These are phyloP conservation scores for Camponotus fellah DNA, from an alignment of 2,888 invertebrate genomes.

Conservation along the genomic window DNA sequence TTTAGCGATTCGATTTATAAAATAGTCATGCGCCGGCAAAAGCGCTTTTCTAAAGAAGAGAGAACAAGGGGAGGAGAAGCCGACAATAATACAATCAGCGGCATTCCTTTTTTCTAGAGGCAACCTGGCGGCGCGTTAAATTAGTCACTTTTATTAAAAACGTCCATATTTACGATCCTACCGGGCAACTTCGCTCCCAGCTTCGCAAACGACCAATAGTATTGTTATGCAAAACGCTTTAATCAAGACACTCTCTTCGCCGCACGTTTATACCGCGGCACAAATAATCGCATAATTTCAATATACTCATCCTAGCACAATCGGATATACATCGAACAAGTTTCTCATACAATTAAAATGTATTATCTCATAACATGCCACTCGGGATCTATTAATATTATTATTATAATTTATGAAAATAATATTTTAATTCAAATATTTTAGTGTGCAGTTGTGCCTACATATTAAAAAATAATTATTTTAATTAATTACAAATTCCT, in stretches of 20 bases:
- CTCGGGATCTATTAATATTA: not conserved
- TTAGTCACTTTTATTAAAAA: slow-evolving; percentile 74
- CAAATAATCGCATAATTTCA: slow-evolving; percentile 54
- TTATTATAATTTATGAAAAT: not conserved
- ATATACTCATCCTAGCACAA: slow-evolving; percentile 40
- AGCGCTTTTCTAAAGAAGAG: not conserved
- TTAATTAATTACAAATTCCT: not conserved
- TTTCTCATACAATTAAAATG: slow-evolving; percentile 35
- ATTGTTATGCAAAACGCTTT: slow-evolving; percentile 79
- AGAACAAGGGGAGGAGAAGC: not conserved
- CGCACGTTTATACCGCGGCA: slow-evolving; percentile 26
- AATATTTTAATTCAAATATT: not conserved
- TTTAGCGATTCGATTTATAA: slow-evolving; percentile 37
- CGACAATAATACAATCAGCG: slow-evolving; percentile 54
- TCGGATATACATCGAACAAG: slow-evolving; percentile 14
- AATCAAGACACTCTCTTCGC: slow-evolving; percentile 71
- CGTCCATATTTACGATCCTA: slow-evolving; percentile 65
- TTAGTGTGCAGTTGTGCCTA: not conserved
- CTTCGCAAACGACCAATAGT: slow-evolving; percentile 66
- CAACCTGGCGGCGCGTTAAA: slow-evolving; percentile 55
- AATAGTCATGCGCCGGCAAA: slow-evolving; percentile 5
- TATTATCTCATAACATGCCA: slow-evolving; percentile 2
- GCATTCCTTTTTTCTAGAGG: slow-evolving; percentile 27
- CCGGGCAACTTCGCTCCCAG: slow-evolving; percentile 28
- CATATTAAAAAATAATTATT: not conserved